Conservation (phyloP, 2,888 invertebrate species). For the Cacoxenus indagator region DNA sequence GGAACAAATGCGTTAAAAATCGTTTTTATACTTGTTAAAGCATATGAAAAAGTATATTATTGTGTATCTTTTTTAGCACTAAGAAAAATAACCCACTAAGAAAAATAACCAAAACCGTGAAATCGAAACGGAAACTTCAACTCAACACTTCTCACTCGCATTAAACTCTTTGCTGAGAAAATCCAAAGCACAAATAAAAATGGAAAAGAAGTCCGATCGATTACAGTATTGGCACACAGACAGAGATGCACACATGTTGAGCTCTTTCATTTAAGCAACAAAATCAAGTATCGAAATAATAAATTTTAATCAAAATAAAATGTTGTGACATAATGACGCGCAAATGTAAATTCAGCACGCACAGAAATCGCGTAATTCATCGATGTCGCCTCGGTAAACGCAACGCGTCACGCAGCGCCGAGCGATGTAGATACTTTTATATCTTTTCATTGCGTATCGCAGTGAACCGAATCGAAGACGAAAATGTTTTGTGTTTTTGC, state of each 20-base stretch:
- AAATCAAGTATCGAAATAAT: constrained; percentile 46
- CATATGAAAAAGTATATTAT: background rate
- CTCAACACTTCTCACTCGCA: background rate
- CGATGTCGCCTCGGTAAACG: constrained; percentile 28
- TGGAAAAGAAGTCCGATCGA: constrained; percentile 1
- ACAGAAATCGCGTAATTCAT: constrained; percentile 46
- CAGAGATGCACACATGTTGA: background rate
- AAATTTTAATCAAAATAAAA: constrained; percentile 59
- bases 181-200: too few species aligned
- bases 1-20: too few species aligned
- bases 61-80: too few species aligned
- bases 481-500: constrained; percentile 41
- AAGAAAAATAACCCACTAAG: background rate
- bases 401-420: constrained; percentile 19
- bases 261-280: background rate
- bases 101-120: background rate
- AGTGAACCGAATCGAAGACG: background rate
- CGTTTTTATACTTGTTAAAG: too few species aligned
- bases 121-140: background rate
- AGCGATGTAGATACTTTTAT: background rate
- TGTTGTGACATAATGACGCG: constrained; percentile 65
- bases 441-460: background rate
- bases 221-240: constrained; percentile 8
- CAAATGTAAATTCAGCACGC: constrained; percentile 33
- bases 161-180: background rate